These are phyloP conservation scores for Drosophila prolongata DNA, from an alignment of 2,888 invertebrate genomes.

Conservation along the genomic window DNA sequence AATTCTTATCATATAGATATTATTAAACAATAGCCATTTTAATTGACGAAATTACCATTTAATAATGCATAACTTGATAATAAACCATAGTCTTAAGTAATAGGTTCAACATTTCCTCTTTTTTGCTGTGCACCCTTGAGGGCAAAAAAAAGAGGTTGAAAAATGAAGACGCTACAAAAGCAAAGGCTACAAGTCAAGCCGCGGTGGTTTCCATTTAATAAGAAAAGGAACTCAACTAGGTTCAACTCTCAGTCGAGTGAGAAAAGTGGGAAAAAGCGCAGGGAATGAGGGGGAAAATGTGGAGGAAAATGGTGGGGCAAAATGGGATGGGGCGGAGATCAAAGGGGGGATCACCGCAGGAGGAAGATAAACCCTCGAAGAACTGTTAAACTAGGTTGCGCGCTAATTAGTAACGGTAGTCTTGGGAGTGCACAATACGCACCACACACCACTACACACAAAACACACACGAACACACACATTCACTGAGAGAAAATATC, in stretches of 20 bases:
- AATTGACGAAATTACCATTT: neutral
- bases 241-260: slow-evolving; percentile 31
- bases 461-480: slow-evolving; percentile 33
- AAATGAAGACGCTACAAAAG: slow-evolving; percentile 44
- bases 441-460: slow-evolving; percentile 48
- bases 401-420: slow-evolving; percentile 74
- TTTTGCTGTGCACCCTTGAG: slow-evolving; percentile 11
- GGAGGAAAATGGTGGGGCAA: neutral
- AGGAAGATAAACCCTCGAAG: slow-evolving; percentile 57
- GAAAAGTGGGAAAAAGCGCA: slow-evolving; percentile 20
- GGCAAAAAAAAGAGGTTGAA: neutral
- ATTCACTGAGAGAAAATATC: slow-evolving; percentile 33
- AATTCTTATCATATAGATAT: no score
- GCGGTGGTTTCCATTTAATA: slow-evolving; percentile 49
- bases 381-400: slow-evolving; percentile 77
- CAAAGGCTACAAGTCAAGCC: slow-evolving; percentile 54
- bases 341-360: slow-evolving; percentile 23
- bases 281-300: slow-evolving; percentile 2
- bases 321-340: slow-evolving; percentile 6
- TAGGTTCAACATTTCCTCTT: neutral
- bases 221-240: slow-evolving; percentile 28
- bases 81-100: no score
- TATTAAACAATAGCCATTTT: neutral
- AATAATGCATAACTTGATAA: no score
- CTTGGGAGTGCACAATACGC: slow-evolving; percentile 67